Evolutionary conservation across 1,140 invertebrate genomes (phyloP), one percentile per base, ranked within the genome.

Genomic region (Leptestheria dahalacensis): DNA sequence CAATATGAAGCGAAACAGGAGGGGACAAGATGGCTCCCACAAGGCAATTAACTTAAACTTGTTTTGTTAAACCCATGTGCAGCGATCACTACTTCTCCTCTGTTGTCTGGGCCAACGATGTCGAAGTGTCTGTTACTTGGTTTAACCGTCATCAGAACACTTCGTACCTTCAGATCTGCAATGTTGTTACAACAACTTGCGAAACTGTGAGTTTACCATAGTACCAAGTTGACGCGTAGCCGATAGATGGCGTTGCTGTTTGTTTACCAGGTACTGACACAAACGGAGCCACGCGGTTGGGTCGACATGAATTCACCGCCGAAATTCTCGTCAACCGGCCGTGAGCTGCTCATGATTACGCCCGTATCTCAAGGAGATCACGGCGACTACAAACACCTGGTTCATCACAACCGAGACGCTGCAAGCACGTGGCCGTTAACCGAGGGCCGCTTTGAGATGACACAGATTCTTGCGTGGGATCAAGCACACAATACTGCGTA

Each of bases 101-200:
- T 56, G 87, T 93, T 0, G 72, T 78, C 24, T 96, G 92, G 85
- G 80, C 82, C 11, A 82, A 82, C 50, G 78, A 83, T 41, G 71
- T 78, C 15, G 76, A 82, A 26, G 67, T 91, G 6, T 73, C 81
- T 9, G 80, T 87, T 1, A 78, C 84, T 21, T 94, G 91, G 88
- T 77, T 91, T 71, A 91, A 91, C 66, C 76, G 91, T 63, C 78
- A 85, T 47, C 91, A 95, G 72, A 95, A 90, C 69, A 67, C 76
- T 41, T 86, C 83, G 63, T 77, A 88, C 48, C 80, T 88, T 61
- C 71, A 76, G 25, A 26, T 63, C n/a, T 65, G 62, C 47, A 59
- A 59, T 48, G 53, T 57, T 15, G 33, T 41, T 6, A 15, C 61
- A 3, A 63, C 60, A 4, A 59, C 12, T 25, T 72, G 71, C 60